phyloP scores from a whole-genome alignment of 1,140 invertebrate genomes.

The Zaprionus capensis region DNA sequence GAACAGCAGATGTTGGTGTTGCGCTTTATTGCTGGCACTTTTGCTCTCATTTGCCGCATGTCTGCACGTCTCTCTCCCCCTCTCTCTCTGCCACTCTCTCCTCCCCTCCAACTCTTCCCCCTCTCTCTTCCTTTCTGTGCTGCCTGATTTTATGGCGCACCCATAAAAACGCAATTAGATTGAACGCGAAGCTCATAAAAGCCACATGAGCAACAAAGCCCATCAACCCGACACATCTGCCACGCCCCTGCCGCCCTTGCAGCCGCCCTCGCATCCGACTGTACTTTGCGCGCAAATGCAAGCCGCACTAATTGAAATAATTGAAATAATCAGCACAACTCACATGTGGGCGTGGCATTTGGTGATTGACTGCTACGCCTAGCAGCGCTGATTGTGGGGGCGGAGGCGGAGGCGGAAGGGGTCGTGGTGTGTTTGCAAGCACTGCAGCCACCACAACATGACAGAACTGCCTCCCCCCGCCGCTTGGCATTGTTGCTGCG shows the following conservation, averaged over 20 bases:
- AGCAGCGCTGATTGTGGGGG: too few species aligned
- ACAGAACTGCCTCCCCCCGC: neutral
- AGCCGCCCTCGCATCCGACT: neutral
- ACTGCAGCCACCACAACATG: neutral
- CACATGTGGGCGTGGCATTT: conserved; percentile 20
- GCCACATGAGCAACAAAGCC: conserved; percentile 53
- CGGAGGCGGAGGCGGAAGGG: too few species aligned
- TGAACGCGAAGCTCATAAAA: conserved; percentile 60
- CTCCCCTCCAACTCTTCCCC: too few species aligned
- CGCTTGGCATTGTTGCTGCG: neutral
- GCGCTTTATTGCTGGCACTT: conserved; percentile 8
- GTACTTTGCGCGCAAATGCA: neutral
- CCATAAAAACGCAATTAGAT: conserved; percentile 74
- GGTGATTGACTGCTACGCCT: conserved; percentile 13
- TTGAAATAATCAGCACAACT: conserved; percentile 49
- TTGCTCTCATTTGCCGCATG: conserved; percentile 12
- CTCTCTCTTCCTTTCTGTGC: neutral
- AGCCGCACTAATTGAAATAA: conserved; percentile 60
- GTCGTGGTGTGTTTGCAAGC: neutral
- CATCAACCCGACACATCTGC: conserved; percentile 3
- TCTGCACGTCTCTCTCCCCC: neutral
- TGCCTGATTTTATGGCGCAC: conserved; percentile 54
- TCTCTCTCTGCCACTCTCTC: neutral
- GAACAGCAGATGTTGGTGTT: conserved; percentile 50
- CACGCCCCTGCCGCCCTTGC: neutral